Percentiles rank a stretch among this genome's conserved stretches.
phyloP scores from a whole-genome alignment of 2,888 invertebrate genomes.

The Drosophila tripunctata region DNA sequence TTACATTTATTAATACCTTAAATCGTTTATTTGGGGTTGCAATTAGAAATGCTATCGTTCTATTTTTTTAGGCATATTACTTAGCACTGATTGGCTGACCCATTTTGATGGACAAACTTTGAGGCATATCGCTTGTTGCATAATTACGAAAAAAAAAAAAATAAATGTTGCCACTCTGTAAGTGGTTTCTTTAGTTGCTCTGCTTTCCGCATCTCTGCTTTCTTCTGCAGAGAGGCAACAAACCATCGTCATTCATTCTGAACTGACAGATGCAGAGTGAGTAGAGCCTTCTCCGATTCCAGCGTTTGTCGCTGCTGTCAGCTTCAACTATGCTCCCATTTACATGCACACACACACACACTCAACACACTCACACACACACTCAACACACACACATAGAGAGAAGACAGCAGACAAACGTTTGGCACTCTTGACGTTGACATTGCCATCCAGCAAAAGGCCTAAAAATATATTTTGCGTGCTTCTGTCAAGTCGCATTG shows the following conservation, averaged over 20 bases:
- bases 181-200: not conserved
- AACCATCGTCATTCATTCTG: slow-evolving; percentile 48
- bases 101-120: slow-evolving; percentile 17
- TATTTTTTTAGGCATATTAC: slow-evolving; percentile 6
- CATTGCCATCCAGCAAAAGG: slow-evolving; percentile 61
- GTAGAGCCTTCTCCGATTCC: slow-evolving; percentile 40
- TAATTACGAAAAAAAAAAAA: slow-evolving; percentile 77
- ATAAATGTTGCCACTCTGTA: slow-evolving; percentile 39
- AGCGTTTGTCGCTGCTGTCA: slow-evolving; percentile 61
- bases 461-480: slow-evolving; percentile 66
- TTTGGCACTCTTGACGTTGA: slow-evolving; percentile 65
- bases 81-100: slow-evolving; percentile 44
- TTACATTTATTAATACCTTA: not conserved
- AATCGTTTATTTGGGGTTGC: slow-evolving; percentile 6
- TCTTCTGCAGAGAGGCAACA: not conserved
- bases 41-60: not conserved
- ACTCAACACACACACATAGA: slow-evolving; percentile 4
- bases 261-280: slow-evolving; percentile 41
- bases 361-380: slow-evolving; percentile 7
- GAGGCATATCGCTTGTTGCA: slow-evolving; percentile 32
- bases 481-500: slow-evolving; percentile 58
- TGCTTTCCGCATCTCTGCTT: no score
- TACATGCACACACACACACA: slow-evolving; percentile 26
- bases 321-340: slow-evolving; percentile 74
- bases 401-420: slow-evolving; percentile 45